phyloP scores from a whole-genome alignment of 1,140 invertebrate genomes.

The Zophobas atratus region DNA sequence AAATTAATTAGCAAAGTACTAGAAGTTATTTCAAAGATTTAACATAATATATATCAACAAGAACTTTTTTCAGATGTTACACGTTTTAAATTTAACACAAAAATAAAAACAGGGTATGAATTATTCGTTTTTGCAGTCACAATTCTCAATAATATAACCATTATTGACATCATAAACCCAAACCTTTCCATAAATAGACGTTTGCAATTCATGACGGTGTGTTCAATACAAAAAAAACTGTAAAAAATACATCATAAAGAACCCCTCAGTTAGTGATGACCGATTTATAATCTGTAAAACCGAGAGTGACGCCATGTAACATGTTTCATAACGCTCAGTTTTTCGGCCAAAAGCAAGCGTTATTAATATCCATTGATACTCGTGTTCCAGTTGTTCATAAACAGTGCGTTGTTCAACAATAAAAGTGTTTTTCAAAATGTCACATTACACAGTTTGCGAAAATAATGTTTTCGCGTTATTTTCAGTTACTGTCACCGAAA shows the following conservation, averaged over 20 bases:
- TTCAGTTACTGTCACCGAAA: too few relatives aligned
- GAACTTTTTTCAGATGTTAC: neutral
- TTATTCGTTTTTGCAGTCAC: neutral
- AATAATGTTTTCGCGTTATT: too few relatives aligned
- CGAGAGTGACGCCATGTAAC: conserved; percentile 15
- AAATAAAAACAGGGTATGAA: neutral
- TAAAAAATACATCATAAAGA: conserved; percentile 31
- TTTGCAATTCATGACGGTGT: conserved; percentile 9
- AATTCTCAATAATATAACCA: neutral
- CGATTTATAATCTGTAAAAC: conserved; percentile 36
- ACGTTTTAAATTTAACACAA: neutral
- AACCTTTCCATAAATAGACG: conserved; percentile 18
- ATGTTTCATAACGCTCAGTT: conserved; percentile 18
- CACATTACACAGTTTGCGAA: neutral
- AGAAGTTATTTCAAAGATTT: too few relatives aligned
- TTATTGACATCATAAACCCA: conserved; percentile 1
- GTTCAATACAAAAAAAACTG: conserved; percentile 16
- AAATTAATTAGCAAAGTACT: too few relatives aligned
- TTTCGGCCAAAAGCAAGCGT: neutral
- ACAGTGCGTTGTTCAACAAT: neutral
- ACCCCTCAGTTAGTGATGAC: conserved; percentile 18
- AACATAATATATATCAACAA: neutral
- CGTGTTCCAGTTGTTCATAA: neutral
- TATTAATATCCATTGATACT: neutral
- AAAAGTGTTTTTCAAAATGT: neutral